Conservation (phyloP, 2,888 invertebrate species). For the Ennomos quercinarius region DNA sequence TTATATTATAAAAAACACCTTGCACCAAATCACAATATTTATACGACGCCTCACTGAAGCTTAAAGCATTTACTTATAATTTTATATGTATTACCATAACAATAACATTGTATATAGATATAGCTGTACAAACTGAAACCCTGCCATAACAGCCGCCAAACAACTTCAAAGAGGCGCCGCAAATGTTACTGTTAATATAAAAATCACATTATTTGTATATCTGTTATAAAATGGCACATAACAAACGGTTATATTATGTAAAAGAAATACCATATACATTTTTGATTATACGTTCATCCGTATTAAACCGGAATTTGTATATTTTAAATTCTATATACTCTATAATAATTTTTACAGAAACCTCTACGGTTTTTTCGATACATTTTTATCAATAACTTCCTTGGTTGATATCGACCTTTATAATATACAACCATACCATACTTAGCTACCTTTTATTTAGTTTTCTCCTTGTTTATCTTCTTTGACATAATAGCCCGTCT, state of each 20-base stretch:
- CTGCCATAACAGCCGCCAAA: constrained; percentile 10
- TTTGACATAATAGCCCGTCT: constrained; percentile 18
- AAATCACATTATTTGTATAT: constrained; percentile 33
- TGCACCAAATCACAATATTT: constrained; percentile 57
- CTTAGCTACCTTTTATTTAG: not conserved
- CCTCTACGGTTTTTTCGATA: not conserved
- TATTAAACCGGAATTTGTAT: no score
- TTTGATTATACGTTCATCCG: not conserved
- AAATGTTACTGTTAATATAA: constrained; percentile 28
- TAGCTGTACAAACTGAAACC: not conserved
- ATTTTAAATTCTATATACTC: no score
- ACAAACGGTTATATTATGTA: constrained; percentile 27
- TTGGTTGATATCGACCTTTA: not conserved
- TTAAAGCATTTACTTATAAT: not conserved
- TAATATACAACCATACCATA: not conserved
- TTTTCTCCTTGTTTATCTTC: constrained; percentile 3
- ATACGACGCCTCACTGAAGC: constrained; percentile 32
- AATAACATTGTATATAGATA: no score
- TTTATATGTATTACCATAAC: no score
- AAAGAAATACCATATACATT: constrained; percentile 2
- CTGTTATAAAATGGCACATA: constrained; percentile 35
- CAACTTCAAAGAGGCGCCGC: constrained; percentile 26
- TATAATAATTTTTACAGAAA: no score
- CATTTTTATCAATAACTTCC: not conserved
- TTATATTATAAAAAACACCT: constrained; percentile 43